Conservation (phyloP, 2,113 vertebrate species). For the Nannospalax galili region DNA sequence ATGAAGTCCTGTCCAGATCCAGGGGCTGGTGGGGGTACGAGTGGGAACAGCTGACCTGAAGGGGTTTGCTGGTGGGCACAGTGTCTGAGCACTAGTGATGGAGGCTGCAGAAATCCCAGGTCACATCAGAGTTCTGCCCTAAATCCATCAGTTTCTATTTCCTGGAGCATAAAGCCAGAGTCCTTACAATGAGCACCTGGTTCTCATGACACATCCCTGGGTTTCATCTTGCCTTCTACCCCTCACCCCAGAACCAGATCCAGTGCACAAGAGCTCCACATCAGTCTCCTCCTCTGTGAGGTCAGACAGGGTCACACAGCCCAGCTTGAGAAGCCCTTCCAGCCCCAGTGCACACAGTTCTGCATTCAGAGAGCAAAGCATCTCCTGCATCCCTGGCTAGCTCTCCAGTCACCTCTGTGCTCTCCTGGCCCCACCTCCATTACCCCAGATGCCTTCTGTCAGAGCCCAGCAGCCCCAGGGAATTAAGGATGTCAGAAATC, state of each 20-base stretch:
- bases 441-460: slow-evolving; percentile 66
- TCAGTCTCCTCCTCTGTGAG: not conserved
- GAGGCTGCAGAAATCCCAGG: not conserved
- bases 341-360: rapidly evolving
- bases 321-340: not conserved
- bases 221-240: rapidly evolving
- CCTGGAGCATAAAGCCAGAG: not conserved
- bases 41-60: not conserved
- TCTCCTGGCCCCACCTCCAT: not conserved
- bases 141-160: not conserved
- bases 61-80: too few species aligned
- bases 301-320: too few species aligned
- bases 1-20: not conserved
- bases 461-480: slow-evolving; percentile 40
- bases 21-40: not conserved
- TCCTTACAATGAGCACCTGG: not conserved
- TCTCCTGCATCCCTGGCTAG: not conserved
- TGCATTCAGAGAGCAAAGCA: not conserved
- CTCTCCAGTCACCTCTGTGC: not conserved
- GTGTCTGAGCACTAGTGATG: too few species aligned
- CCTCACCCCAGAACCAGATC: too few species aligned
- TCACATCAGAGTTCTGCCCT: not conserved
- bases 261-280: not conserved
- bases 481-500: slow-evolving; percentile 71
- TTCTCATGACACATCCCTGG: too few species aligned